Conservation (phyloP, 1,140 invertebrate species). For the Pissodes strobi region DNA sequence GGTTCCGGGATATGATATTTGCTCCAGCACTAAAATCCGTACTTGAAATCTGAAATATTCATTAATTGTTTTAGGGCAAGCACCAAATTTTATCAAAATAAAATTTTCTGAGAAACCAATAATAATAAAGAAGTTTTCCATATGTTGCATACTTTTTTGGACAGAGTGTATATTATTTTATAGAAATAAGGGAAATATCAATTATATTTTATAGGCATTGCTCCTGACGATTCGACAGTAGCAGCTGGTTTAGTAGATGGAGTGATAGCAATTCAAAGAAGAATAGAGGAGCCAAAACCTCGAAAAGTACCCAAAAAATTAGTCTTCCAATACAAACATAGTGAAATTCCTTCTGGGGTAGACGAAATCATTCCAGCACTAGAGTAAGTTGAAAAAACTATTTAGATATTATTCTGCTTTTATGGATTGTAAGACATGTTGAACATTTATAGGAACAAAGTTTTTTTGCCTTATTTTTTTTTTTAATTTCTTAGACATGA, state of each 20-base stretch:
- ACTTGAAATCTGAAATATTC: no score
- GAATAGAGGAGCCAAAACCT: slow-evolving; percentile 62
- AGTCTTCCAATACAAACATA: slow-evolving; percentile 61
- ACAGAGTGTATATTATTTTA: no score
- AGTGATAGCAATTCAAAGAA: slow-evolving; percentile 81
- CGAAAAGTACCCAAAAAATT: slow-evolving; percentile 58
- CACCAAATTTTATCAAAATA: no score
- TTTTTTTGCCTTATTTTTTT: not conserved
- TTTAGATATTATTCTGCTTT: not conserved
- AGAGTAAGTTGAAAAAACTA: slow-evolving; percentile 22
- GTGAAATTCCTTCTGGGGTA: slow-evolving; percentile 58
- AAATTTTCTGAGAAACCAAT: no score
- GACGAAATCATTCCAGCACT: slow-evolving; percentile 62
- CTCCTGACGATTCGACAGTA: slow-evolving; percentile 81
- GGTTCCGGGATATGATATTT: no score
- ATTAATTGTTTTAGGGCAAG: no score
- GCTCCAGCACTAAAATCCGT: no score
- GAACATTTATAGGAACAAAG: no score
- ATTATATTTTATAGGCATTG: slow-evolving; percentile 64
- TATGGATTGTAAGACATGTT: not conserved
- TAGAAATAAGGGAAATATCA: no score
- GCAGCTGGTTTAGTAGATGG: slow-evolving; percentile 93
- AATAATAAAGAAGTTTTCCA: no score
- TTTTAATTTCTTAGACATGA: slow-evolving; percentile 43
- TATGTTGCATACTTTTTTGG: no score